These are phyloP conservation scores for Andrena dorsata DNA, from an alignment of 2,888 invertebrate species.

Conservation along the genomic window DNA sequence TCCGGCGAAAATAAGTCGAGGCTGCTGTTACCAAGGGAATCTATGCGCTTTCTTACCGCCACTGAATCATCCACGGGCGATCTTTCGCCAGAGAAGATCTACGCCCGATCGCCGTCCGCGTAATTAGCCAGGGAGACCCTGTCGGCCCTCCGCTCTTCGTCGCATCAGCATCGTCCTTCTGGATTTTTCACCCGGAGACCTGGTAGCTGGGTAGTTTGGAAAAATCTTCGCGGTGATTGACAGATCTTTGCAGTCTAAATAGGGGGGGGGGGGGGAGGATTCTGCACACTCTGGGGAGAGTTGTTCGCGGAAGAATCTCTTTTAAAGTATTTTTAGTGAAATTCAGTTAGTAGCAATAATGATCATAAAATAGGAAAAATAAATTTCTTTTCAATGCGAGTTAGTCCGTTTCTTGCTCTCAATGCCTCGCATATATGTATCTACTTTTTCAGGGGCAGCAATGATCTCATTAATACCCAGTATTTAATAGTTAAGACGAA, in stretches of 20 bases:
- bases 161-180: neutral
- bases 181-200: neutral
- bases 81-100: slow-evolving; percentile 15
- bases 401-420: no score
- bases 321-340: no score
- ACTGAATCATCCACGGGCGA: slow-evolving; percentile 22
- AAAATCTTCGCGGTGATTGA: neutral
- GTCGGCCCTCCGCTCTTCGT: neutral
- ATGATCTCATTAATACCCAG: no score
- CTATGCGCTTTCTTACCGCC: slow-evolving; percentile 58
- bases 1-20: slow-evolving; percentile 76
- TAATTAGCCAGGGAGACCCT: slow-evolving; percentile 23
- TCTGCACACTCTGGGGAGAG: neutral
- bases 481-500: neutral
- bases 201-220: neutral
- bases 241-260: neutral
- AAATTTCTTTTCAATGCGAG: no score
- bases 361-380: no score
- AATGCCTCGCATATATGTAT: no score
- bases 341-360: no score
- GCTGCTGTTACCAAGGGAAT: slow-evolving; percentile 78
- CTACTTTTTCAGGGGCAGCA: no score
- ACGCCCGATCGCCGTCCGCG: neutral
- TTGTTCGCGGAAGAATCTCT: no score
- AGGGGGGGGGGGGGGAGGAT: neutral